Conservation (phyloP, 2,797 vertebrate genomes). For the Acanthurus lineatus region DNA sequence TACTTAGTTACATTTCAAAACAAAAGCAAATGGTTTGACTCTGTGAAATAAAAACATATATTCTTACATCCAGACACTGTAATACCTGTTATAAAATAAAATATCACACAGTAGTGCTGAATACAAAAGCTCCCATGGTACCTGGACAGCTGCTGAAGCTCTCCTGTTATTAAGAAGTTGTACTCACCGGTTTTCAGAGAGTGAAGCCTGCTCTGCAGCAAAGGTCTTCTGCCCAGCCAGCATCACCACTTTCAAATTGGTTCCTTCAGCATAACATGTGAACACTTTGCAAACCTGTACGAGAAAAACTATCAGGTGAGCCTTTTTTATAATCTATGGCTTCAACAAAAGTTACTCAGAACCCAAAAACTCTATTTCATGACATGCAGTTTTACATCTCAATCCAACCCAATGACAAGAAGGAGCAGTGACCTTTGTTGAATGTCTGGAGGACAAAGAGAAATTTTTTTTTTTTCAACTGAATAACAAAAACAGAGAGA, state of each 20-base stretch:
- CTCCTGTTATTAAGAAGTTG: no score
- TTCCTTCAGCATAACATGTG: conserved; percentile 89
- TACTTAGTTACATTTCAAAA: background rate
- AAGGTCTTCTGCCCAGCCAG: conserved; percentile 92
- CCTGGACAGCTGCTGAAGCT: background rate
- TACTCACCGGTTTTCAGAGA: conserved; percentile 88
- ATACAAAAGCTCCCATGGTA: background rate
- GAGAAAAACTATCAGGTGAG: background rate
- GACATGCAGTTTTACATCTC: no score
- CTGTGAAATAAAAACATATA: background rate
- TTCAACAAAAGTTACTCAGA: no score
- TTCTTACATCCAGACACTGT: background rate
- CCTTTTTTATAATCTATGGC: no score
- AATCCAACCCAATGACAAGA: no score
- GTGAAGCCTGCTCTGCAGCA: conserved; percentile 88
- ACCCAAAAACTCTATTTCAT: no score
- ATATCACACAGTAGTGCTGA: no score
- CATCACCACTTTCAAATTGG: conserved; percentile 88
- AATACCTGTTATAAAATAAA: background rate
- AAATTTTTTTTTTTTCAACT: no score
- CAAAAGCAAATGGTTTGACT: background rate
- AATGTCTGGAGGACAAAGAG: background rate
- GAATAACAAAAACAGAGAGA: no score
- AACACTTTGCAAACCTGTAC: conserved; percentile 93
- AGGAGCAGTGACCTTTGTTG: no score